A percentile compares a stretch with the other conserved stretches of the same genome.
Conservation (phyloP, 2,797 vertebrate genomes). For the Aphelocoma californica region DNA sequence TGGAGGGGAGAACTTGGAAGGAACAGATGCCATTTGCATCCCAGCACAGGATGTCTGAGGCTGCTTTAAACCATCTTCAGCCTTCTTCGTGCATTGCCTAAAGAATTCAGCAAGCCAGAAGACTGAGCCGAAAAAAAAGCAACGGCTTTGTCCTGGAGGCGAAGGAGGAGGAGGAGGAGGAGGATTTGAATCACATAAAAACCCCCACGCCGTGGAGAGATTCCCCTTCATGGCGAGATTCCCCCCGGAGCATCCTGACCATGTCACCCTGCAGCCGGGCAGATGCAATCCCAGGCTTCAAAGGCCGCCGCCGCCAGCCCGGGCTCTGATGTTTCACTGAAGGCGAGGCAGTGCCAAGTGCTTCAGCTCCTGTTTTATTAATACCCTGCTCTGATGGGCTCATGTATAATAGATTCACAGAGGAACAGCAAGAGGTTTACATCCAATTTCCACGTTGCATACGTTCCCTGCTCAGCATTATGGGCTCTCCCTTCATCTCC, state of each 20-base stretch:
- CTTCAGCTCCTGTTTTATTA: constrained; percentile 75
- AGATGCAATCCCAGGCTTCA: not conserved
- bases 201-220: not conserved
- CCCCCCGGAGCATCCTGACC: not conserved
- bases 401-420: constrained; percentile 74
- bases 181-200: not conserved
- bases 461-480: not conserved
- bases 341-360: constrained; percentile 47
- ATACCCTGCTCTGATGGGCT: constrained; percentile 59
- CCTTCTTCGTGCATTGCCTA: not conserved
- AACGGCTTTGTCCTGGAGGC: not conserved
- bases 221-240: not conserved
- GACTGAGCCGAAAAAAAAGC: not conserved
- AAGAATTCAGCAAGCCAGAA: not conserved
- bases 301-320: constrained; percentile 11
- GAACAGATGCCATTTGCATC: not conserved
- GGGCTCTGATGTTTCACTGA: constrained; percentile 25
- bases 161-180: not conserved
- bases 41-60: not conserved
- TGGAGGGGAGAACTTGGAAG: not conserved
- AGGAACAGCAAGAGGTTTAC: constrained; percentile 57
- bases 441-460: not conserved
- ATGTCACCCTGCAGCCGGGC: not conserved
- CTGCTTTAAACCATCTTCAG: not conserved
- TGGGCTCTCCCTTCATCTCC: not conserved